These are phyloP conservation scores for Ciconia nigra DNA, from an alignment of 2,797 vertebrate species.

Conservation along the genomic window DNA sequence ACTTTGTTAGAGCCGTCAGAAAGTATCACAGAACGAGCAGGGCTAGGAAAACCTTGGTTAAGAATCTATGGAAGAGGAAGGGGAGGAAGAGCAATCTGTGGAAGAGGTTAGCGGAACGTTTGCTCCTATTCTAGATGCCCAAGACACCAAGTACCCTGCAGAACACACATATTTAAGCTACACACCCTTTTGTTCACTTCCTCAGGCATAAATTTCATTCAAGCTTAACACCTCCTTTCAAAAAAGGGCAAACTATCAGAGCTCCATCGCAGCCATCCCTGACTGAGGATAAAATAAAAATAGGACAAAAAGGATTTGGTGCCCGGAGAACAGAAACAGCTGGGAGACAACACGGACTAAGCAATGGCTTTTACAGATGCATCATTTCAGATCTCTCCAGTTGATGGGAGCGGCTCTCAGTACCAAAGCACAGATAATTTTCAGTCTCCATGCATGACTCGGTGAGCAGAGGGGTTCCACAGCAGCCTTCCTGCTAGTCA, in stretches of 20 bases:
- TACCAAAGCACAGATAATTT: not conserved
- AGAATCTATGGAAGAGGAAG: not conserved
- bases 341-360: not conserved
- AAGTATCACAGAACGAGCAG: not conserved
- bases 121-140: not conserved
- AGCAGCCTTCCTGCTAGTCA: not conserved
- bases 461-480: not conserved
- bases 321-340: not conserved
- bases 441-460: rapidly evolving
- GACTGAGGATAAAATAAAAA: not conserved
- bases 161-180: not conserved
- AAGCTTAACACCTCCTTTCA: not conserved
- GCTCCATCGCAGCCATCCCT: not conserved
- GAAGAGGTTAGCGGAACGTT: not conserved
- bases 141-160: not conserved
- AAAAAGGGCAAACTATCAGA: not conserved
- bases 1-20: not conserved
- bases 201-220: not conserved
- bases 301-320: not conserved
- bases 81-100: not conserved
- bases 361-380: not conserved
- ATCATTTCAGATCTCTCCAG: not conserved
- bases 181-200: not conserved
- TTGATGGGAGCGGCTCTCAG: not conserved
- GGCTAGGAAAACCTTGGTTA: not conserved